Percentiles rank a stretch among this genome's conserved stretches.
Conservation (phyloP, 2,888 invertebrate species). For the Petrolisthes cinctipes region DNA sequence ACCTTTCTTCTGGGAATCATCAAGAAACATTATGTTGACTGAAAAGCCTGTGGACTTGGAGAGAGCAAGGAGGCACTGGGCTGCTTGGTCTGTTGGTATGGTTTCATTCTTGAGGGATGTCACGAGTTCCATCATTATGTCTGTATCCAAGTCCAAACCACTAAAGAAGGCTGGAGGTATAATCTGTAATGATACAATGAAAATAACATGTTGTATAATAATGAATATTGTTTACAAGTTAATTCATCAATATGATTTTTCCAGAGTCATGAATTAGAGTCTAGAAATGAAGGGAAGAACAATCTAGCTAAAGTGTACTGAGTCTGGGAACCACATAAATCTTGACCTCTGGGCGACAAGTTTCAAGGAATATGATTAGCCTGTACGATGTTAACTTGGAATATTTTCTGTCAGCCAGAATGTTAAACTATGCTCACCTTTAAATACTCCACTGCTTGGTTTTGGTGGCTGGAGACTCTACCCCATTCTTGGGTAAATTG, state of each 20-base stretch:
- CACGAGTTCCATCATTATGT: conserved; percentile 29
- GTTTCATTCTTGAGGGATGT: background rate
- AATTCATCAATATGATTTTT: no score
- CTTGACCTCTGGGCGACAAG: no score
- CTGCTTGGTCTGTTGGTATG: background rate
- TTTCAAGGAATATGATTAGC: no score
- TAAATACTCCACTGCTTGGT: conserved; percentile 29
- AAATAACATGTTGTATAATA: no score
- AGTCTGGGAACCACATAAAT: no score
- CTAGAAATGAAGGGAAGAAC: no score
- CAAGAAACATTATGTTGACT: conserved; percentile 43
- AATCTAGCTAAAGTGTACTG: no score
- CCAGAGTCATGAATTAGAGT: no score
- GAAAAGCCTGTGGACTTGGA: conserved; percentile 42
- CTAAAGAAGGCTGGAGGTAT: conserved; percentile 36
- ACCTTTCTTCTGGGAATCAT: conserved; percentile 45
- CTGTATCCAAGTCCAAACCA: conserved; percentile 41
- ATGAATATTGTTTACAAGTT: no score
- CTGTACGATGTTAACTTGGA: no score
- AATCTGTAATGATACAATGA: conserved; percentile 20
- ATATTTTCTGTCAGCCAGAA: no score
- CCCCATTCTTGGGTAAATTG: conserved; percentile 51
- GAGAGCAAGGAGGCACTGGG: conserved; percentile 34
- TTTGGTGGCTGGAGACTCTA: conserved; percentile 5
- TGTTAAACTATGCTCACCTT: conserved; percentile 27